These are phyloP conservation scores for Columba guinea DNA, from an alignment of 2,797 vertebrate genomes.

Conservation along the genomic window DNA sequence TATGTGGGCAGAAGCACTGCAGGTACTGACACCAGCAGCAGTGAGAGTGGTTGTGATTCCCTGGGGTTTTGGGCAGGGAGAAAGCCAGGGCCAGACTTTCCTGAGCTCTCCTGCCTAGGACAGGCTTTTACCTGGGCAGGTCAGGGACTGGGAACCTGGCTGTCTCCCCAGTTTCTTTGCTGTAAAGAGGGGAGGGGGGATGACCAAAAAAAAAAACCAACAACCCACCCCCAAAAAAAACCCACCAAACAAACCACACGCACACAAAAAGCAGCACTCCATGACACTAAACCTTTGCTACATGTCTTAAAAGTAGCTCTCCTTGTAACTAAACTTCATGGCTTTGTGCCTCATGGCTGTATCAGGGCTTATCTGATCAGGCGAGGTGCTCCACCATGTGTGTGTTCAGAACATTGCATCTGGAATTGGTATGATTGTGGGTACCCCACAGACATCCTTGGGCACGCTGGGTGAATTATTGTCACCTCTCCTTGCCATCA, in stretches of 20 bases:
- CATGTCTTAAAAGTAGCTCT: not conserved
- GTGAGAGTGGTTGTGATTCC: not conserved
- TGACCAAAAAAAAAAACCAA: not conserved
- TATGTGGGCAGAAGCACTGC: not conserved
- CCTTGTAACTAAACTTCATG: not conserved
- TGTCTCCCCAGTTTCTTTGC: not conserved
- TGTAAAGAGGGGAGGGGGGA: not conserved
- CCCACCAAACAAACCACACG: no score
- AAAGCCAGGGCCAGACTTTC: not conserved
- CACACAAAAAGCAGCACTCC: no score
- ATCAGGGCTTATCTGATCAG: not conserved
- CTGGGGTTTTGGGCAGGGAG: not conserved
- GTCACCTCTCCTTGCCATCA: not conserved
- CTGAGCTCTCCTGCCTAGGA: not conserved
- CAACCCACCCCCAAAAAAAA: no score
- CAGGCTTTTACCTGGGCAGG: not conserved
- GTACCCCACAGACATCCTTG: accelerated
- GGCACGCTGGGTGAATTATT: not conserved
- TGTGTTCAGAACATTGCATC: not conserved
- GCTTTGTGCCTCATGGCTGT: not conserved
- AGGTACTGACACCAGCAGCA: not conserved
- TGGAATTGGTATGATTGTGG: not conserved
- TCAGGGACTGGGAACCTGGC: not conserved
- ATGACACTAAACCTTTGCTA: not conserved
- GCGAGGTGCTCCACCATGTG: not conserved